Conservation (phyloP, 2,888 invertebrate species). For the Drosophila rellima region DNA sequence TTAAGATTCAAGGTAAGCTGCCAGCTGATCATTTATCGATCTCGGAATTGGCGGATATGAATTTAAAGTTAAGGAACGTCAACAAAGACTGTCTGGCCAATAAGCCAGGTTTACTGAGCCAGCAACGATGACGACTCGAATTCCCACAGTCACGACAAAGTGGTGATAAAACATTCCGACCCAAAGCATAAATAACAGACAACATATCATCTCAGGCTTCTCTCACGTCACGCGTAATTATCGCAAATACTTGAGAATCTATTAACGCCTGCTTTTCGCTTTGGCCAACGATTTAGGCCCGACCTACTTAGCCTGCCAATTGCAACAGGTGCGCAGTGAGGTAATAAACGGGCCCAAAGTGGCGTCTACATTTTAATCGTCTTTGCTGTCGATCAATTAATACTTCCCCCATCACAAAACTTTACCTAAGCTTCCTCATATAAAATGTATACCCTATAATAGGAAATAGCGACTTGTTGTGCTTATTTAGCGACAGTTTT, state of each 20-base stretch:
- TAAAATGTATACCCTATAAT: not conserved
- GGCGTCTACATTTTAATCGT: not conserved
- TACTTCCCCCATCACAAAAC: not conserved
- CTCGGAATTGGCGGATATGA: slow-evolving; percentile 25
- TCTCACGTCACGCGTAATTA: slow-evolving; percentile 32
- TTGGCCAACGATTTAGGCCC: slow-evolving; percentile 9
- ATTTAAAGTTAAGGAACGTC: slow-evolving; percentile 36
- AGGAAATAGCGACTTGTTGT: slow-evolving; percentile 1
- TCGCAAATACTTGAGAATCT: slow-evolving; percentile 34
- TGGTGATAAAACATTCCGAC: slow-evolving; percentile 18
- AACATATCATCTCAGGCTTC: slow-evolving; percentile 27
- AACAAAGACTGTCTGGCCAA: slow-evolving; percentile 4
- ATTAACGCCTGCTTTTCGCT: slow-evolving; percentile 23
- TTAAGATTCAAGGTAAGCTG: slow-evolving; percentile 52
- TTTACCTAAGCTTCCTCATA: not conserved
- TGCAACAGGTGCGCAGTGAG: not conserved
- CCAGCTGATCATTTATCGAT: slow-evolving; percentile 9
- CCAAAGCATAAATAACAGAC: slow-evolving; percentile 7
- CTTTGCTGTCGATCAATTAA: not conserved
- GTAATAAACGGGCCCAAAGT: slow-evolving; percentile 9
- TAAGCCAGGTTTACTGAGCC: slow-evolving; percentile 4
- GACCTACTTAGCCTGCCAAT: slow-evolving; percentile 4
- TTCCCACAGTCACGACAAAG: slow-evolving; percentile 18
- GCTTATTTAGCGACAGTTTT: not conserved
- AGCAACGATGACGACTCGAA: not conserved